Evolutionary conservation across 1,140 invertebrate species (phyloP), one percentile per base, ranked within the genome.

Genomic region (Adoxophyes honmai): DNA sequence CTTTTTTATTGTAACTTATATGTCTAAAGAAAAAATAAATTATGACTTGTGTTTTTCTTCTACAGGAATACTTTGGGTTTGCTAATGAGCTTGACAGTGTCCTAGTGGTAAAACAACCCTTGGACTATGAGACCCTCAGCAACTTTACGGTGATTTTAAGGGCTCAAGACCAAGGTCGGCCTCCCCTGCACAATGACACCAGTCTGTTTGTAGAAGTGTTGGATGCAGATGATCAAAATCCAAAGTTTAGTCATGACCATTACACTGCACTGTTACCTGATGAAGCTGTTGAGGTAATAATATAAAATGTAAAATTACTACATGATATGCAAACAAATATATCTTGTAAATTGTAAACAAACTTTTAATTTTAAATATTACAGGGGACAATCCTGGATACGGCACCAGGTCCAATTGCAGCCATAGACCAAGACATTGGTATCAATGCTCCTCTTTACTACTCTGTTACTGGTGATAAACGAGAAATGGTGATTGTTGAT

Each of bases 161-260:
- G 38, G 96, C 95, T 4, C 93, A 95, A 91, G 96, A 98, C 89
- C 95, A 96, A 87, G 96, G 96, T 16, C 91, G 92, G 59, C 96
- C 96, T 8, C 93, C 96, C 0, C 91, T 92, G 60, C 91, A 91
- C 60, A 93, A 94, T 18, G 93, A 95, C 59, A 96, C 96, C 0
- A 87, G 91, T 15, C 90, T 98, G 7, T 91, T 92, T 0, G 93
- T 98, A 0, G 92, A 95, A 55, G 93, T 98, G 1, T 92, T 96
- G 4, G 97, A 98, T 83, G 96, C 96, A 0, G 97, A 98, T 75
- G 96, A 98, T 88, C 96, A 98, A 88, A 98, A 98, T 90, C 96
- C 96, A 2, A 91, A 89, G 53, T 98, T 97, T 86, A 67, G 91
- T 1, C 91, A 94, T 52, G 94, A 96, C 36, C 91, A 94, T 64